Evolutionary conservation across 2,888 invertebrate genomes (phyloP).

Genomic region (Metalampra italica): DNA sequence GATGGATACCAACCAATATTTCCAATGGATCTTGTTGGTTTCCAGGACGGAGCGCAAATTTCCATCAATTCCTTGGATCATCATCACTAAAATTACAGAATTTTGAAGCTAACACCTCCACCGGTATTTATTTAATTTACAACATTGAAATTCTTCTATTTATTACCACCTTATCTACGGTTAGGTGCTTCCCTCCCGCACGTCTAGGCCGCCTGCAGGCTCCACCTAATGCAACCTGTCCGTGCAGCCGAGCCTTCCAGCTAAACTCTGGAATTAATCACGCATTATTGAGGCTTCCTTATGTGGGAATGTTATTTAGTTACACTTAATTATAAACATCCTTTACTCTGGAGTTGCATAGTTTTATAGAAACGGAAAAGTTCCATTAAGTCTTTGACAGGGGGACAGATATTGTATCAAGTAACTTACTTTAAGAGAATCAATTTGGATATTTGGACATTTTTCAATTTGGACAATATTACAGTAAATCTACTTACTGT

Average conservation of each 20-base stretch:
- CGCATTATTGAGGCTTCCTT: slow-evolving; percentile 46
- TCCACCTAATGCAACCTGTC: slow-evolving; percentile 33
- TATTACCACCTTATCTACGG: slow-evolving; percentile 37
- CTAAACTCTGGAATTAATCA: slow-evolving; percentile 47
- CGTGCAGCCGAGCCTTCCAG: slow-evolving; percentile 25
- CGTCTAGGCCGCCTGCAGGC: slow-evolving; percentile 27
- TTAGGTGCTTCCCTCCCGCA: slow-evolving; percentile 20
- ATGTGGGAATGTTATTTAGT: slow-evolving; percentile 20
- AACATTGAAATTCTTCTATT: slow-evolving; percentile 33
- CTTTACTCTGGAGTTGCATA: background rate
- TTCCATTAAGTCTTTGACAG: background rate
- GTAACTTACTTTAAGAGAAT: too few relatives aligned
- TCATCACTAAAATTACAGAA: too few relatives aligned
- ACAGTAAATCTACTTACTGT: too few relatives aligned
- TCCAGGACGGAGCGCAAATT: too few relatives aligned
- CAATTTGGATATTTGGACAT: too few relatives aligned
- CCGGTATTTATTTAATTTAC: too few relatives aligned
- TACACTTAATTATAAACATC: slow-evolving; percentile 13
- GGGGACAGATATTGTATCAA: too few relatives aligned
- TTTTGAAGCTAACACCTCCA: too few relatives aligned
- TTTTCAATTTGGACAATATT: too few relatives aligned
- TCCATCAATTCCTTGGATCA: too few relatives aligned
- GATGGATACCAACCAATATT: too few relatives aligned
- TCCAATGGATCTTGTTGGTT: too few relatives aligned
- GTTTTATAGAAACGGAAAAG: background rate